Evolutionary conservation across 2,797 vertebrate species (phyloP), one percentile per base, ranked within the genome.

Genomic region (Ciconia nigra): DNA sequence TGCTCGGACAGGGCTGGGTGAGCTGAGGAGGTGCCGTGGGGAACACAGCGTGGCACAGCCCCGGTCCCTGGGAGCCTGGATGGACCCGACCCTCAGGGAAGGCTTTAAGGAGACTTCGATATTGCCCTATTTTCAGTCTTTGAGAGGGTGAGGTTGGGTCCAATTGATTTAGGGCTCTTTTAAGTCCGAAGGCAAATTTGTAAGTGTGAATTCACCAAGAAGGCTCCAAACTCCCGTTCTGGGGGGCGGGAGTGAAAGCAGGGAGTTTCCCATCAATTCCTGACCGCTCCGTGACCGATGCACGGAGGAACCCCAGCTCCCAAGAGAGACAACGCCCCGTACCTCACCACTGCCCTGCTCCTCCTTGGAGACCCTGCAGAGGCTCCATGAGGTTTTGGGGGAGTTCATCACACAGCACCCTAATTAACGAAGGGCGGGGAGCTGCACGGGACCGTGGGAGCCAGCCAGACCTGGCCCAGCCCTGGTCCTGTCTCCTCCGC

Each of bases 321-420:
- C n/a, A 18, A 8, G 47, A 19, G 22, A 28, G 7, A 1, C 5
- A 2, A 4, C 1, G 2, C 4, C 29, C 26, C 0, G 0, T 10
- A 20, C 22, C 35, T 31, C 46, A 8, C 6, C 24, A 0, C 35
- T 2, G 13, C 49, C 31, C 42, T 0, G 16, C 33, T 28, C 49
- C 17, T 54, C 73, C 76, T 19, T 3, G 3, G 35, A 37, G 15
- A 44, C 37, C 52, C 72, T 10, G 16, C 14, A 18, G 52, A 14
- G 44, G 14, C 41, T 83, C 59, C 55, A 7, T 1, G 0, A 7
- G n/a, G 13, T 0, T 44, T 86, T 62, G 1, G 5, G 37, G 41
- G 12, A 3, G 59, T 3, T 91, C 33, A 4, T 39, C 46, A 10
- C 4, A 2, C 0, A 1, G 9, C 16, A 42, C 10, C n/a, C 18